phyloP scores from a whole-genome alignment of 2,797 vertebrate species.

The Monodelphis domestica region DNA sequence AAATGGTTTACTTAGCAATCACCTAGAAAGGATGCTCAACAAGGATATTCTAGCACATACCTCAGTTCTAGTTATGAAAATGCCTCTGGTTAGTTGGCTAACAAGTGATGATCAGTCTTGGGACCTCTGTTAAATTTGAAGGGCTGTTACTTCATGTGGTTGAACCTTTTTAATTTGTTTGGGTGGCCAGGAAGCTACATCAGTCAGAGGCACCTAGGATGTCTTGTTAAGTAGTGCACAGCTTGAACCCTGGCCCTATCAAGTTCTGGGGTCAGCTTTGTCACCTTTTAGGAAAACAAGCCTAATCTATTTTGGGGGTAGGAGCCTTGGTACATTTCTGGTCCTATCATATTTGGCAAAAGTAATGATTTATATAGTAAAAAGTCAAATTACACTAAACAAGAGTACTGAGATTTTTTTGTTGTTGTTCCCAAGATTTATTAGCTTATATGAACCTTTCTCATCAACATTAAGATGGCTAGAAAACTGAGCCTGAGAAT shows the following conservation, averaged over 20 bases:
- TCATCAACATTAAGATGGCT: not conserved
- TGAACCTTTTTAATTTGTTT: not conserved
- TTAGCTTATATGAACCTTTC: not conserved
- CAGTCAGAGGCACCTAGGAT: not conserved
- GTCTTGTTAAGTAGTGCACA: not conserved
- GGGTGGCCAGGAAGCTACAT: not conserved
- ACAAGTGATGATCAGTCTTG: not conserved
- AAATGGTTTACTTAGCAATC: not conserved
- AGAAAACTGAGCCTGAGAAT: not conserved
- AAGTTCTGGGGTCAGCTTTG: not conserved
- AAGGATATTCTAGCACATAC: not conserved
- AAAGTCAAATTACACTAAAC: not conserved
- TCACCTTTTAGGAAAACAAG: not conserved
- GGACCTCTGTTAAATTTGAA: not conserved
- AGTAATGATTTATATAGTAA: not conserved
- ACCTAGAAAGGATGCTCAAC: not conserved
- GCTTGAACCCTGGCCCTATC: not conserved
- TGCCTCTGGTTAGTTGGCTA: not conserved
- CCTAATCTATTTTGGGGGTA: not conserved
- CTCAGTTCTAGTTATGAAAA: not conserved
- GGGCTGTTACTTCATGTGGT: not conserved
- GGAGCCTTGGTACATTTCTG: not conserved
- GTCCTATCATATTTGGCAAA: not conserved
- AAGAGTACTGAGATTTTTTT: not conserved
- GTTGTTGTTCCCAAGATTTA: not conserved